Evolutionary conservation across 2,888 invertebrate species (phyloP).

Genomic region (Mythimna pallens): DNA sequence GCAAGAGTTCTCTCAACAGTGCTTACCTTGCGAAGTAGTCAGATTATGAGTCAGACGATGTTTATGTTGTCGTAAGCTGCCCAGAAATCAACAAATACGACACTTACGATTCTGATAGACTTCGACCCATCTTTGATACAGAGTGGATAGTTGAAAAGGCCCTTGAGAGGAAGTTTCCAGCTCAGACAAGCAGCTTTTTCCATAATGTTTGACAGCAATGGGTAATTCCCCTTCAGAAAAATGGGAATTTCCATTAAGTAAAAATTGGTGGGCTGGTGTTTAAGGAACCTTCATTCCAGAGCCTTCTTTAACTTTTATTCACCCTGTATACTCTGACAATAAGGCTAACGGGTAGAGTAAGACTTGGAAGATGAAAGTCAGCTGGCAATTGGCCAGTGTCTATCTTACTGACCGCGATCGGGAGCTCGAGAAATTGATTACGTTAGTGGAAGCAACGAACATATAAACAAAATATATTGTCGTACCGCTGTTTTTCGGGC

Average conservation of each 20-base stretch:
- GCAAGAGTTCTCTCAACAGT: not conserved
- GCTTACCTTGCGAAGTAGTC: not conserved
- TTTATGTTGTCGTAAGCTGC: not conserved
- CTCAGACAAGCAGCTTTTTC: not conserved
- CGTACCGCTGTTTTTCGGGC: constrained; percentile 93
- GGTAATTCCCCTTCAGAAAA: no score
- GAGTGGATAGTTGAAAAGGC: not conserved
- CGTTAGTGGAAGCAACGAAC: not conserved
- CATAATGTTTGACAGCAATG: not conserved
- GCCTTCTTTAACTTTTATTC: no score
- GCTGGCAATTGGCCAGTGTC: not conserved
- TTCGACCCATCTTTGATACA: not conserved
- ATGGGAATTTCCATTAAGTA: no score
- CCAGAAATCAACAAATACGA: not conserved
- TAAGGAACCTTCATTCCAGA: not conserved
- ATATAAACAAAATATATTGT: not conserved
- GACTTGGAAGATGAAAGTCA: not conserved
- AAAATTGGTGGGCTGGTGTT: not conserved
- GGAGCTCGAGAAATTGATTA: not conserved
- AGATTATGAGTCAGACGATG: not conserved
- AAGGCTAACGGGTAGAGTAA: not conserved
- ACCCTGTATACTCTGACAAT: not conserved
- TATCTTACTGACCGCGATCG: no score
- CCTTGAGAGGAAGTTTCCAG: not conserved
- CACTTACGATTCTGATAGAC: not conserved